These are phyloP conservation scores for Tribolium castaneum DNA, from an alignment of 1,140 invertebrate genomes.

Conservation along the genomic window DNA sequence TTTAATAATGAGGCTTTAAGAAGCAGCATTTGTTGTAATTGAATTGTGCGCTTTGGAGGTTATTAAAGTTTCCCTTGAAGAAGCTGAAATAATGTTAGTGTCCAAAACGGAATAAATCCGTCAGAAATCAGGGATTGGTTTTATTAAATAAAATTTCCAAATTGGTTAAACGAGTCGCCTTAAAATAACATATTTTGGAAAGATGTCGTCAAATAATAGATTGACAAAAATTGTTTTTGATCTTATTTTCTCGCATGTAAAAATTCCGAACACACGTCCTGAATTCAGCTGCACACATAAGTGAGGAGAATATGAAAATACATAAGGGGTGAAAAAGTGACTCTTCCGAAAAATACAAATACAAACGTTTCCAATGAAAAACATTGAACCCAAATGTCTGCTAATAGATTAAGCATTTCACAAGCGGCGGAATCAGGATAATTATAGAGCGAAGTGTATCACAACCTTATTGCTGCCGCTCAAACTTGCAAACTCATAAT, in stretches of 20 bases:
- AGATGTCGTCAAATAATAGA: constrained; percentile 40
- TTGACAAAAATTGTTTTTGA: constrained; percentile 51
- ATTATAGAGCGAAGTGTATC: constrained; percentile 42
- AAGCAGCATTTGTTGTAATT: constrained; percentile 14
- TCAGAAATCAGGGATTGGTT: background rate
- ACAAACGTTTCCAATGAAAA: constrained; percentile 1
- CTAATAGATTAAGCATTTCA: constrained; percentile 40
- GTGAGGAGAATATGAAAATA: constrained; percentile 46
- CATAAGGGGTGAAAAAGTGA: constrained; percentile 11
- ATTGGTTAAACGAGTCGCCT: background rate
- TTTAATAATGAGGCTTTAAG: constrained; percentile 27
- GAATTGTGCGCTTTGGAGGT: constrained; percentile 1
- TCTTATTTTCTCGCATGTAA: constrained; percentile 48
- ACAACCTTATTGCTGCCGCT: constrained; percentile 35
- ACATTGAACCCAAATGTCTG: constrained; percentile 23
- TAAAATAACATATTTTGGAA: constrained; percentile 35
- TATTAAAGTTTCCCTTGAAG: constrained; percentile 20
- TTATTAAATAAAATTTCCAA: background rate
- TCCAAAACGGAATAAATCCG: constrained; percentile 10
- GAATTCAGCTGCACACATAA: constrained; percentile 47
- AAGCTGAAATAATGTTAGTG: background rate
- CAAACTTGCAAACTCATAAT: constrained; percentile 42
- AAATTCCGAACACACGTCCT: constrained; percentile 45
- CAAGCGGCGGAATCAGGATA: constrained; percentile 40
- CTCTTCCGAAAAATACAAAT: background rate